A percentile compares a stretch with the other conserved stretches of the same genome.
phyloP scores from a whole-genome alignment of 2,797 vertebrate species.

The Taeniopygia guttata region DNA sequence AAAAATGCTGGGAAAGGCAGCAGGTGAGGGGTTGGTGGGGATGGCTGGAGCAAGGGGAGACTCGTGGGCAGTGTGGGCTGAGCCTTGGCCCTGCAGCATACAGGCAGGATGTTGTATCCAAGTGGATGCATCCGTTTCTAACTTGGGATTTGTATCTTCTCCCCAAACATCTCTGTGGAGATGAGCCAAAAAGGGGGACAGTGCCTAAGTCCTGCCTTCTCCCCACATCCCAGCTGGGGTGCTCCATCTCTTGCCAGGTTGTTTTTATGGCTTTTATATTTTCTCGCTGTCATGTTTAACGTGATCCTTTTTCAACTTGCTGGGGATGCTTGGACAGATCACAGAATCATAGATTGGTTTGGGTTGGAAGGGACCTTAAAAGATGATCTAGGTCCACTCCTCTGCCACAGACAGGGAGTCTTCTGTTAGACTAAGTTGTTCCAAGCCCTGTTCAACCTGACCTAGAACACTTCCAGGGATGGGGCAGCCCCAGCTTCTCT shows the following conservation, averaged over 20 bases:
- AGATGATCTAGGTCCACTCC: not conserved
- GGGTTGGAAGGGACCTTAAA: not conserved
- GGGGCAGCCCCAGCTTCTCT: not conserved
- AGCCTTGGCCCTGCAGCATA: not conserved
- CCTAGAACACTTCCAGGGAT: not conserved
- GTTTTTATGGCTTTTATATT: not conserved
- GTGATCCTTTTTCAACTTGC: not conserved
- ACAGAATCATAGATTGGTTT: not conserved
- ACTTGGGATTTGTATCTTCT: not conserved
- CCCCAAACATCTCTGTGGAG: not conserved
- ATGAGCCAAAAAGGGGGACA: not conserved
- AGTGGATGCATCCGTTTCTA: not conserved
- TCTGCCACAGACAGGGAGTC: not conserved
- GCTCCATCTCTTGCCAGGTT: not conserved
- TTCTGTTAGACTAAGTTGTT: not conserved
- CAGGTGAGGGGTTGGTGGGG: fast-evolving
- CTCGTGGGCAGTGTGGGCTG: fast-evolving
- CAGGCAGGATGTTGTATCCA: not conserved
- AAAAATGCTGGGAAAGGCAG: not conserved
- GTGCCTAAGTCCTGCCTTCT: not conserved
- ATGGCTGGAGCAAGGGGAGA: not conserved
- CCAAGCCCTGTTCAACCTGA: not conserved
- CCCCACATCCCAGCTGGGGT: fast-evolving
- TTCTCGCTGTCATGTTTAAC: not conserved
- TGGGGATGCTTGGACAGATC: not conserved